Evolutionary conservation across 2,797 vertebrate species (phyloP).

Genomic region (Mormyrus proboscirostris): DNA sequence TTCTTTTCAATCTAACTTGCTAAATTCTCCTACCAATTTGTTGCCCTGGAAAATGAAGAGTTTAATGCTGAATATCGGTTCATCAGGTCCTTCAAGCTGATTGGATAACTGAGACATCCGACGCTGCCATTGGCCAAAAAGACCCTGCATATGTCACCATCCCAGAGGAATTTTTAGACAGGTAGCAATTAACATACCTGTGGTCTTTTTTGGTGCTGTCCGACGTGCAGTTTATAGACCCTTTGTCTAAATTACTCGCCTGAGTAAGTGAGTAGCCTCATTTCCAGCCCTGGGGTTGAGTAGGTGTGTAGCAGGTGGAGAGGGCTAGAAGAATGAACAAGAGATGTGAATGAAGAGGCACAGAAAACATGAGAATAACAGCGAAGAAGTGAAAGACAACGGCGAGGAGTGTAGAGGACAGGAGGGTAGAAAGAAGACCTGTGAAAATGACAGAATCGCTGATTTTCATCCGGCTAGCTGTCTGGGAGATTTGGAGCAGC

Average conservation of each 20-base stretch:
- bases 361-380: not conserved
- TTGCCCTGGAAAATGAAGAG: not conserved
- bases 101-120: not conserved
- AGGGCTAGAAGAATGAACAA: not conserved
- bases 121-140: not conserved
- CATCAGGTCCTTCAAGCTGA: not conserved
- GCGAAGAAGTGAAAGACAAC: not conserved
- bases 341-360: not conserved
- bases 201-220: not conserved
- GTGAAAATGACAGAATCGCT: not conserved
- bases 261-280: not conserved
- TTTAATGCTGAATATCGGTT: not conserved
- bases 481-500: not conserved
- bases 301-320: not conserved
- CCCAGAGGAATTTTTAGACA: not conserved
- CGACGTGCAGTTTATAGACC: not conserved
- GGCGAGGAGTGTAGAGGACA: not conserved
- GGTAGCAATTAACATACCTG: not conserved
- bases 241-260: not conserved
- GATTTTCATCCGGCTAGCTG: not conserved
- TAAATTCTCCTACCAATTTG: not conserved
- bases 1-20: not conserved
- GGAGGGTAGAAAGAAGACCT: not conserved
- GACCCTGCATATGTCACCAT: not conserved
- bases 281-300: not conserved